Conservation (phyloP, 1,140 invertebrate genomes). For the Maconellicoccus hirsutus region DNA sequence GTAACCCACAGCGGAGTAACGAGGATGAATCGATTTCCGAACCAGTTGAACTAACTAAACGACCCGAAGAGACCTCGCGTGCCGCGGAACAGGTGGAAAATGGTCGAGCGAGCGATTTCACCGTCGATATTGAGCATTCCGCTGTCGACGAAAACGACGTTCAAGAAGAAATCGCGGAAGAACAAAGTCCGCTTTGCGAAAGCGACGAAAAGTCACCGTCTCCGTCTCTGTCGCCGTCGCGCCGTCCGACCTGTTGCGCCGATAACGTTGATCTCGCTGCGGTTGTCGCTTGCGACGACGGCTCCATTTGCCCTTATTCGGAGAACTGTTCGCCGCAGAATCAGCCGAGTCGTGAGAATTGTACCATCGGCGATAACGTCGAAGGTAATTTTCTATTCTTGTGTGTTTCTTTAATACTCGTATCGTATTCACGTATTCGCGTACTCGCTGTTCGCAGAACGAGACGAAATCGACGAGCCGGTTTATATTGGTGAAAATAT, state of each 20-base stretch:
- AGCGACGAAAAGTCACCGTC: no score
- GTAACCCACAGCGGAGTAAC: slow-evolving; percentile 5
- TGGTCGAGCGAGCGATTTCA: slow-evolving; percentile 23
- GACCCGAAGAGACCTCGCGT: slow-evolving; percentile 10
- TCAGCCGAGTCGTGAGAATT: no score
- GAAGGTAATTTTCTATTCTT: no score
- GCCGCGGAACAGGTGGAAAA: slow-evolving; percentile 27
- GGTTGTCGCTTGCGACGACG: no score
- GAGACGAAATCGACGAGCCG: background rate
- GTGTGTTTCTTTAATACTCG: no score
- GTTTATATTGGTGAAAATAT: background rate
- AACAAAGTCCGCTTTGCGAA: no score
- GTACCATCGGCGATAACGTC: no score
- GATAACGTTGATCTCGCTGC: no score
- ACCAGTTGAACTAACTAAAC: slow-evolving; percentile 17
- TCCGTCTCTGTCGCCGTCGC: no score
- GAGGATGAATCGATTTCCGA: slow-evolving; percentile 19
- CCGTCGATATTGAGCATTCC: slow-evolving; percentile 21
- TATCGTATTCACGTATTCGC: background rate
- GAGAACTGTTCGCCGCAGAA: no score
- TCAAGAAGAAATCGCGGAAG: slow-evolving; percentile 14
- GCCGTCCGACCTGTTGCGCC: no score
- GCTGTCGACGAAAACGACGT: slow-evolving; percentile 21
- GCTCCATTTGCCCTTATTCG: no score
- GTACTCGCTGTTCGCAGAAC: background rate